Evolutionary conservation across 2,113 vertebrate genomes (phyloP).

Genomic region (Merops nubicus): DNA sequence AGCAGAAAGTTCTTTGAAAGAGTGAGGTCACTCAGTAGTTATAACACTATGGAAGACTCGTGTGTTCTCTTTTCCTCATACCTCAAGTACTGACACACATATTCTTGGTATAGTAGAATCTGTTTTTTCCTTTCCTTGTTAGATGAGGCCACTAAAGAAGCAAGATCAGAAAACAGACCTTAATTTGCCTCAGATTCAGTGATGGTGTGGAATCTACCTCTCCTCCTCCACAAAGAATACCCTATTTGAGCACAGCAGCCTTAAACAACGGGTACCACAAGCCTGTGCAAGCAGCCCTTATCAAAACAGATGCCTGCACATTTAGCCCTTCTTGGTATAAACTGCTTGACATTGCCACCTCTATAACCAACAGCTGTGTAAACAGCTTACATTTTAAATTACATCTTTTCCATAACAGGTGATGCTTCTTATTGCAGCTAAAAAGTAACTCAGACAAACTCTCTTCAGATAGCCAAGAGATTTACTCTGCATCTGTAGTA

Average conservation of each 20-base stretch:
- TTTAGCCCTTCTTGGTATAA: neutral
- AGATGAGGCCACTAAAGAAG: neutral
- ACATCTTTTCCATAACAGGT: neutral
- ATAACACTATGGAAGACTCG: neutral
- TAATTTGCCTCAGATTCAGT: no score
- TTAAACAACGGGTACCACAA: neutral
- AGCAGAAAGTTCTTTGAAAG: neutral
- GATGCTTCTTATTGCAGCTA: neutral
- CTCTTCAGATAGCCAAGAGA: neutral
- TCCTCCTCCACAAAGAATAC: neutral
- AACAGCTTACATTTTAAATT: neutral
- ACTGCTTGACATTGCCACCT: neutral
- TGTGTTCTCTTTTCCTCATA: no score
- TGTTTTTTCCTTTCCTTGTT: neutral
- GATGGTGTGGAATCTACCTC: neutral
- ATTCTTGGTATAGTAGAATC: neutral
- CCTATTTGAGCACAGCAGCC: neutral
- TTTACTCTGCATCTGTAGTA: neutral
- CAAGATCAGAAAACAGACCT: neutral
- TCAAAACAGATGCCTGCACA: neutral
- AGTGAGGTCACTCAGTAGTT: neutral
- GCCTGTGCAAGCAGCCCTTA: neutral
- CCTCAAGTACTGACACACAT: neutral
- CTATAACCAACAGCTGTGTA: neutral
- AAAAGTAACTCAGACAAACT: neutral